Conservation (phyloP, 2,113 vertebrate genomes). For the Albula goreensis region DNA sequence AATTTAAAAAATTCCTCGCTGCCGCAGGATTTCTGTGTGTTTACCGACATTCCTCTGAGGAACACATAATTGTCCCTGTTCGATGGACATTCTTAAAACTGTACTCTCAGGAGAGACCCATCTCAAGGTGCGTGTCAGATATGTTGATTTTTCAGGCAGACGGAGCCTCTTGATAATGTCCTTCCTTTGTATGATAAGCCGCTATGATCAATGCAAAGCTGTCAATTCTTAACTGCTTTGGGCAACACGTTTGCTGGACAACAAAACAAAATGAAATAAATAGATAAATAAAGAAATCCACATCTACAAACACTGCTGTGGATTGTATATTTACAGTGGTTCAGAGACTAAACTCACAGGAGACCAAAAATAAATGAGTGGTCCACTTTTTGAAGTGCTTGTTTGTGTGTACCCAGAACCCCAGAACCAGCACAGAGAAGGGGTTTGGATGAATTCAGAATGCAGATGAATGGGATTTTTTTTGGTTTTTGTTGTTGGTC, state of each 20-base stretch:
- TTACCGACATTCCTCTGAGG: neutral
- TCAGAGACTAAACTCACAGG: conserved; percentile 2
- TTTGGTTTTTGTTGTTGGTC: no score
- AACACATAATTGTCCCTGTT: neutral
- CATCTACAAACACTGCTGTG: neutral
- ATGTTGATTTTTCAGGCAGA: neutral
- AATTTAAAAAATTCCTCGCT: neutral
- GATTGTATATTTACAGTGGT: neutral
- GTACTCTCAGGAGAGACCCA: neutral
- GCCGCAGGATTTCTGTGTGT: neutral
- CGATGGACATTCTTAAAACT: neutral
- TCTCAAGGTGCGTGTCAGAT: neutral
- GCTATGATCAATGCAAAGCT: neutral
- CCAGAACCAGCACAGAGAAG: neutral
- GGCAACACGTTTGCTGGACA: neutral
- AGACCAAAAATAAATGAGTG: neutral
- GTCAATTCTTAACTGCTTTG: neutral
- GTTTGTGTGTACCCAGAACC: neutral
- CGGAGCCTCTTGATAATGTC: neutral
- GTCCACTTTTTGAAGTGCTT: neutral
- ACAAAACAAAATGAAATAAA: neutral
- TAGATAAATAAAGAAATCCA: neutral
- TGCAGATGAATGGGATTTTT: neutral
- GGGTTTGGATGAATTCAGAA: neutral
- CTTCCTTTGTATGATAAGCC: neutral